Evolutionary conservation across 1,140 invertebrate genomes (phyloP).

Genomic region (Trypoxylus dichotomus): DNA sequence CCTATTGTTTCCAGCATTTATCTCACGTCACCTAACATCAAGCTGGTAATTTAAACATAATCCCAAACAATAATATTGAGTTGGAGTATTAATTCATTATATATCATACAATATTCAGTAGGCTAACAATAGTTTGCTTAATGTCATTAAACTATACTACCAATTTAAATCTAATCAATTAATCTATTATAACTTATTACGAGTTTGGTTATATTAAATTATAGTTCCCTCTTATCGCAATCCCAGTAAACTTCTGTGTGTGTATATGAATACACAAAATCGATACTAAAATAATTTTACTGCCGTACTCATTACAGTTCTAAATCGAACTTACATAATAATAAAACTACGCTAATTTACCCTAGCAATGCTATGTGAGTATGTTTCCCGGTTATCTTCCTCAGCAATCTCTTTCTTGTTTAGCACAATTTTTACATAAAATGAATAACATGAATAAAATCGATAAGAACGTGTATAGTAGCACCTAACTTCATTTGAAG

Average conservation of each 20-base stretch:
- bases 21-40: no score
- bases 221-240: not conserved
- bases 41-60: no score
- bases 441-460: not conserved
- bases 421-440: slow-evolving; percentile 19
- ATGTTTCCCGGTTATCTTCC: not conserved
- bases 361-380: not conserved
- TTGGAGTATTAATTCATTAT: no score
- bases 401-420: not conserved
- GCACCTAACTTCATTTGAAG: not conserved
- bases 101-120: not conserved
- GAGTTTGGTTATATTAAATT: slow-evolving; percentile 2
- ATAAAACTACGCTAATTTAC: slow-evolving; percentile 8
- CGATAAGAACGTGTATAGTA: not conserved
- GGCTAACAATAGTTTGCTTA: not conserved
- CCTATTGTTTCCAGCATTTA: no score
- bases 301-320: not conserved
- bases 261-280: not conserved
- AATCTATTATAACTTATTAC: slow-evolving; percentile 5
- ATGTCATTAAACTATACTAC: not conserved
- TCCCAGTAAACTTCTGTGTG: not conserved
- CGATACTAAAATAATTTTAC: not conserved
- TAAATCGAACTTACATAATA: slow-evolving; percentile 11
- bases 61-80: no score
- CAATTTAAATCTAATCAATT: slow-evolving; percentile 17